Evolutionary conservation across 2,888 invertebrate species (phyloP).

Genomic region (Zygogramma bicolorata): DNA sequence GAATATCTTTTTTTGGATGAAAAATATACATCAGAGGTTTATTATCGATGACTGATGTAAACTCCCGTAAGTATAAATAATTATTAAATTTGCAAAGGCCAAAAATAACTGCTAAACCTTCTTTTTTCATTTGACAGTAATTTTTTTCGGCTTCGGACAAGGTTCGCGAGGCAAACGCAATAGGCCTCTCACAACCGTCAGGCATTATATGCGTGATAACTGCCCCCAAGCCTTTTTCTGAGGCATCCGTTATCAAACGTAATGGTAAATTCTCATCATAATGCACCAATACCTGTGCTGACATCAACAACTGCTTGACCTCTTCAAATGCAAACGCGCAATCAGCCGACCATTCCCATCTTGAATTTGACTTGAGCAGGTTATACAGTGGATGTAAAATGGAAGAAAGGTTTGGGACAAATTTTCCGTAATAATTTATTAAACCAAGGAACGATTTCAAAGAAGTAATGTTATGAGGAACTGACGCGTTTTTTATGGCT

Average conservation of each 20-base stretch:
- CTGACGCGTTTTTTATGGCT: background rate
- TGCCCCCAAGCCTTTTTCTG: background rate
- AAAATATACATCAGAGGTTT: background rate
- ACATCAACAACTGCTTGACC: constrained; percentile 17
- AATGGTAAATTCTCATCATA: background rate
- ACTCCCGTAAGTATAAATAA: background rate
- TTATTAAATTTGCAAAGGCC: background rate
- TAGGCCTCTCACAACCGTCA: background rate
- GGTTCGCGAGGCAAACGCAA: background rate
- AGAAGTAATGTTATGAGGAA: background rate
- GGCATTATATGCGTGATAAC: background rate
- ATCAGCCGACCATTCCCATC: constrained; percentile 27
- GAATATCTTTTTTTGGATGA: background rate
- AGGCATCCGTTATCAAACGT: background rate
- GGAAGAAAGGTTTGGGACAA: constrained; percentile 51
- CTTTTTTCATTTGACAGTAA: background rate
- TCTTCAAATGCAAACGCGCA: constrained; percentile 30
- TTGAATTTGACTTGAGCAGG: constrained; percentile 22
- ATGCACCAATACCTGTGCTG: constrained; percentile 24
- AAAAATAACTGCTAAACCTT: constrained; percentile 6
- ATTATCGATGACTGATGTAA: background rate
- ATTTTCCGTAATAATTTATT: constrained; percentile 51
- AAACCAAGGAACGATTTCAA: background rate
- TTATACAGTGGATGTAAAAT: constrained; percentile 28
- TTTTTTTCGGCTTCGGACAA: background rate